These are phyloP conservation scores for Pterostichus madidus DNA, from an alignment of 2,888 invertebrate genomes.

Conservation along the genomic window DNA sequence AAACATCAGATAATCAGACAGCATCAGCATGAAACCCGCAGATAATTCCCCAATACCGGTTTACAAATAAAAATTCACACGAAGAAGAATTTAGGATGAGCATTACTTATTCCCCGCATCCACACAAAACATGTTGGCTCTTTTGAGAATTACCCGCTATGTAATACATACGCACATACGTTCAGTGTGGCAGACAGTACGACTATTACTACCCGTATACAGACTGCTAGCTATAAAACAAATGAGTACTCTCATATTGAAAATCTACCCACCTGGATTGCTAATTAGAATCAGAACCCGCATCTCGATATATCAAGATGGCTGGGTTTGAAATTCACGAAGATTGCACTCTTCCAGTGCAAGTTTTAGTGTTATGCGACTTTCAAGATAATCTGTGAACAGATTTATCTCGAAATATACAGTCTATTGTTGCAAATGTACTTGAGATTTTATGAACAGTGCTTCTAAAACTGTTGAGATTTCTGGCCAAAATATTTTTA, in stretches of 20 bases:
- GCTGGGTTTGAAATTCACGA: conserved; percentile 16
- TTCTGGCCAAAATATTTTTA: too few relatives aligned
- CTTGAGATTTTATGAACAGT: neutral
- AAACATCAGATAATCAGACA: conserved; percentile 24
- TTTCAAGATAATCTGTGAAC: conserved; percentile 10
- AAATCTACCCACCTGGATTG: conserved; percentile 65
- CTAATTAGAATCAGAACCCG: conserved; percentile 65
- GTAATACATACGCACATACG: conserved; percentile 26
- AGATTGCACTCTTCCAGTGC: neutral
- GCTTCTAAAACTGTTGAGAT: neutral
- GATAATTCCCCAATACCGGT: conserved; percentile 34
- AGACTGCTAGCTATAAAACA: conserved; percentile 58
- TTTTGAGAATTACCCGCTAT: conserved; percentile 11
- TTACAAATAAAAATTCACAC: conserved; percentile 22
- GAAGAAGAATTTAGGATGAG: conserved; percentile 19
- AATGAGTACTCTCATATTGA: conserved; percentile 63
- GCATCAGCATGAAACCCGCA: conserved; percentile 7
- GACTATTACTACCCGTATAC: conserved; percentile 53
- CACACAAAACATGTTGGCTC: conserved; percentile 5
- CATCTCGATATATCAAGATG: conserved; percentile 65
- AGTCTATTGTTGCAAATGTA: neutral
- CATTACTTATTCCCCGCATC: neutral
- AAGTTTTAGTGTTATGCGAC: conserved; percentile 18
- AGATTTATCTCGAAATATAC: neutral
- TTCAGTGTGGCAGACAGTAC: conserved; percentile 3